Evolutionary conservation across 2,797 vertebrate species (phyloP), one percentile per base, ranked within the genome.

Genomic region (Bufotes viridis): DNA sequence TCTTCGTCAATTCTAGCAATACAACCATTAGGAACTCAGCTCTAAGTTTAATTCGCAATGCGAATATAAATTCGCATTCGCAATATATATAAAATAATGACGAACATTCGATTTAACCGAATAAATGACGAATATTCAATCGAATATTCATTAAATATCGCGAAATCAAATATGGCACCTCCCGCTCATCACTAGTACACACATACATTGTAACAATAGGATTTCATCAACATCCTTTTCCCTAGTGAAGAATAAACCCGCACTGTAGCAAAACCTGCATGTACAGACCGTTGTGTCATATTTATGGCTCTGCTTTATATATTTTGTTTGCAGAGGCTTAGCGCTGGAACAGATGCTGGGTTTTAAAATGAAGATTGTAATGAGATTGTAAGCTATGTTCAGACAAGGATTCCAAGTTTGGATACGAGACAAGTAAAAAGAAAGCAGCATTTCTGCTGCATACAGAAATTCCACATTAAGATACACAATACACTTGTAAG

Each of bases 301-400:
- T 89, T 89, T 89, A 89, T 82, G 84, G 65, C 61, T 87, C 61
- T 74, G 63, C 81, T 89, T 83, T 89, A 78, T 87, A 87, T 89
- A 79, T 79, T 89, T 78, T 87, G 84, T 89, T 89, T 87, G 80
- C 81, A 83, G 80, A 85, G 88, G 72, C 88, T 89, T 89, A 89
- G 78, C 24, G 20, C 65, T 87, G 81, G 72, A 89, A 89, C 88
- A 89, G 84, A 87, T 87, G 88, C 85, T 83, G 67, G 88, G 85
- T 87, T 89, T 89, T 89, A 84, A 89, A 89, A 83, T 89, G 85
- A 87, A 87, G 88, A 87, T 87, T 87, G 85, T 89, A 89, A 89
- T 89, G 84, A 89, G 84, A 87, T 83, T 89, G 88, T 89, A 89
- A 89, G 88, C 84, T 86, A 87, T 89, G 88, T 86, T 87, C 84